Evolutionary conservation across 2,113 vertebrate genomes (phyloP).

Genomic region (Amblyornis subalaris): DNA sequence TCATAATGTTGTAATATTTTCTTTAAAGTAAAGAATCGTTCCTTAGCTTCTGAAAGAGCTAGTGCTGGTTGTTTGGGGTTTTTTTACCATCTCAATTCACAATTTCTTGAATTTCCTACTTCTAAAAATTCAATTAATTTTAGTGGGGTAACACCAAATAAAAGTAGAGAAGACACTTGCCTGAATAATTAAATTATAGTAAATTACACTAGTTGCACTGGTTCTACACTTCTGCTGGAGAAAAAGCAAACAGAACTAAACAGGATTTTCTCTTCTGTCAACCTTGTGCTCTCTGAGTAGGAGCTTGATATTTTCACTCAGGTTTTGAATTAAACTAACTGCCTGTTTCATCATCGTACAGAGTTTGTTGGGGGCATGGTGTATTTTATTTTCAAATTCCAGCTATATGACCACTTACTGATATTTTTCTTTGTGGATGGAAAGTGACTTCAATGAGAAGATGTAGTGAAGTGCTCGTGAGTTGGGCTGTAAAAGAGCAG

Average conservation of each 20-base stretch:
- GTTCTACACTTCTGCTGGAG: not conserved
- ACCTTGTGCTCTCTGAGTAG: not conserved
- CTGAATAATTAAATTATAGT: not conserved
- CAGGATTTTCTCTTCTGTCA: not conserved
- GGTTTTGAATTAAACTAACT: not conserved
- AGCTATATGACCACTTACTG: not conserved
- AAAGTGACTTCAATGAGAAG: not conserved
- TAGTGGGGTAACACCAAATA: not conserved
- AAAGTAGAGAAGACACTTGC: not conserved
- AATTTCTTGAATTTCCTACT: not conserved
- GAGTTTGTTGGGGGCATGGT: not conserved
- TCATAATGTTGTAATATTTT: not conserved
- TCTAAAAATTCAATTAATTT: not conserved
- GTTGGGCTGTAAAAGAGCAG: not conserved
- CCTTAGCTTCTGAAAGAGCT: not conserved
- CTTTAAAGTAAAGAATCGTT: not conserved
- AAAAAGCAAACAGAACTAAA: not conserved
- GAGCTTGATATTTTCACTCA: not conserved
- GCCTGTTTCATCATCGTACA: not conserved
- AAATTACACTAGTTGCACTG: not conserved
- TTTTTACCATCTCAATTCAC: not conserved
- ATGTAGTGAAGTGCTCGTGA: not conserved
- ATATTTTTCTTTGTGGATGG: not conserved
- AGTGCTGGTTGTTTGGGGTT: not conserved
- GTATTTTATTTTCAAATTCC: not conserved